These are phyloP conservation scores for Shargacucullia verbasci DNA, from an alignment of 2,888 invertebrate species.

Conservation along the genomic window DNA sequence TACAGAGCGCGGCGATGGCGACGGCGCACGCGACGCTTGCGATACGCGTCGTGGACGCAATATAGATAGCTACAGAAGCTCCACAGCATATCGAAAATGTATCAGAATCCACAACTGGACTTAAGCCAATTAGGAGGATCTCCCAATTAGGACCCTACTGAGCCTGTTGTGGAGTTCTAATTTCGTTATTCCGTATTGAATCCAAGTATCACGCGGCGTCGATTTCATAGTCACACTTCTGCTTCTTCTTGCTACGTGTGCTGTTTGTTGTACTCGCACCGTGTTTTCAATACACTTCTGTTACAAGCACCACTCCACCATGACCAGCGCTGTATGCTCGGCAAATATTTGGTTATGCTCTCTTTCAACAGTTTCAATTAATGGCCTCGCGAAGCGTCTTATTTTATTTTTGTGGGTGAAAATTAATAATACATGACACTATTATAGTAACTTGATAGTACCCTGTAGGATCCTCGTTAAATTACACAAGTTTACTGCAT, in stretches of 20 bases:
- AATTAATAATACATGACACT: too few relatives aligned
- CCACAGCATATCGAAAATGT: neutral
- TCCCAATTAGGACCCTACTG: too few relatives aligned
- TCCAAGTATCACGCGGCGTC: too few relatives aligned
- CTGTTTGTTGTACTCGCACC: neutral
- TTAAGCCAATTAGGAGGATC: too few relatives aligned
- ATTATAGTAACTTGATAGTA: too few relatives aligned
- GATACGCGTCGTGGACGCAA: neutral
- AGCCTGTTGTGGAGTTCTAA: too few relatives aligned
- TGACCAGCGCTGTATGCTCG: constrained; percentile 1
- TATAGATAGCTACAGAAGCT: neutral
- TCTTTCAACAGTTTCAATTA: constrained; percentile 10
- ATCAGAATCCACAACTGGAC: too few relatives aligned
- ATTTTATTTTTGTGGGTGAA: too few relatives aligned
- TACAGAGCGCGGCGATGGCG: neutral
- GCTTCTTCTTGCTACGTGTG: neutral
- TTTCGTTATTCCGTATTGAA: too few relatives aligned
- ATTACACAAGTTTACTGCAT: too few relatives aligned
- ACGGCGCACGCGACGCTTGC: constrained; percentile 1
- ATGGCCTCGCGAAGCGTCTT: too few relatives aligned
- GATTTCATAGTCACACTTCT: neutral
- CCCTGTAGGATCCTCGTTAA: too few relatives aligned
- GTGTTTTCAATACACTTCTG: constrained; percentile 1
- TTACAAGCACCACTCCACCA: constrained; percentile 13
- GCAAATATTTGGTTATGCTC: constrained; percentile 1